Evolutionary conservation across 2,113 vertebrate genomes (phyloP).

Genomic region (Macquaria ambigua): DNA sequence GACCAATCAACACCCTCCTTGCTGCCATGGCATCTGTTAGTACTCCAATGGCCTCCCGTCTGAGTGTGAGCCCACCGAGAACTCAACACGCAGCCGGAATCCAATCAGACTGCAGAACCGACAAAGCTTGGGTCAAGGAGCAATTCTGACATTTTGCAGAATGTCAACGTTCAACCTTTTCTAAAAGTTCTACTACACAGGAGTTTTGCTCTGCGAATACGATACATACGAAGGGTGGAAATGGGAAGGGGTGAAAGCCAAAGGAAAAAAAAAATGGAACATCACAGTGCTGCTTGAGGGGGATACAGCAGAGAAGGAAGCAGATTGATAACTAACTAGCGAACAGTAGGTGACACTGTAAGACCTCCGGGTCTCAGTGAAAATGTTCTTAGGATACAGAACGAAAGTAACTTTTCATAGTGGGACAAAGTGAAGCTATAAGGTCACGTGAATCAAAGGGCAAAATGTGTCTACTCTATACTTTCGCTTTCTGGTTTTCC

Average conservation of each 20-base stretch:
- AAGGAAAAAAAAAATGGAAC: slow-evolving; percentile 36
- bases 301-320: slow-evolving; percentile 40
- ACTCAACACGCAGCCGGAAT: slow-evolving; percentile 65
- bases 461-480: slow-evolving; percentile 14
- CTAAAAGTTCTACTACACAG: slow-evolving; percentile 70
- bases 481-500: slow-evolving; percentile 22
- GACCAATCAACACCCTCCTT: slow-evolving; percentile 86
- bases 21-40: slow-evolving; percentile 82
- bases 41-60: slow-evolving; percentile 73
- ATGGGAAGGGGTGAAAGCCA: slow-evolving; percentile 49
- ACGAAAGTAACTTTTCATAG: slow-evolving; percentile 64
- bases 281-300: slow-evolving; percentile 59
- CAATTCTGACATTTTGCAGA: slow-evolving; percentile 77
- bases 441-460: slow-evolving; percentile 39
- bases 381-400: slow-evolving; percentile 49
- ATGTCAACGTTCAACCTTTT: slow-evolving; percentile 76
- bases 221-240: slow-evolving; percentile 28
- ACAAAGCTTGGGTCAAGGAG: slow-evolving; percentile 71
- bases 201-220: slow-evolving; percentile 60
- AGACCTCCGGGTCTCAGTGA: slow-evolving; percentile 59
- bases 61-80: slow-evolving; percentile 75
- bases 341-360: slow-evolving; percentile 55
- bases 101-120: slow-evolving; percentile 76
- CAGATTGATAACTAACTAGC: slow-evolving; percentile 59
- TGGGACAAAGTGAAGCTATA: slow-evolving; percentile 58